Percentiles rank a stretch among this genome's conserved stretches.
These are phyloP conservation scores for Heterotis niloticus DNA, from an alignment of 2,113 vertebrate species.

Conservation along the genomic window DNA sequence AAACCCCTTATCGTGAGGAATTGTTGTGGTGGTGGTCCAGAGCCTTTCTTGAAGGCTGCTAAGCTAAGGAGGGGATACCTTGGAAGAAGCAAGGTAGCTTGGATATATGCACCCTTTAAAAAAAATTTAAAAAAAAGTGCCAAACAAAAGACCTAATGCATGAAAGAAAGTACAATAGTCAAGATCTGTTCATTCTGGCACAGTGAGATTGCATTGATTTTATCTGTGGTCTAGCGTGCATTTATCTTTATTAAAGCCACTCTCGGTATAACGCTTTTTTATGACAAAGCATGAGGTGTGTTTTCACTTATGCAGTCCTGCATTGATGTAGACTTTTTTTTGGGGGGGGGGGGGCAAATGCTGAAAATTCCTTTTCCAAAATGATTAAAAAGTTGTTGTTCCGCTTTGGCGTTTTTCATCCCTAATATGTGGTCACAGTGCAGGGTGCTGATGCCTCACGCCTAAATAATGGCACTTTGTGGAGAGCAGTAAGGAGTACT, in stretches of 20 bases:
- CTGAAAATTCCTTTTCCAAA: constrained; percentile 32
- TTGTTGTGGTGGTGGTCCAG: no score
- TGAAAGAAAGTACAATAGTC: no score
- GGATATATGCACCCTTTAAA: no score
- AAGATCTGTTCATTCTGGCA: no score
- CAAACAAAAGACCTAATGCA: no score
- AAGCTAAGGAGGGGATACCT: no score
- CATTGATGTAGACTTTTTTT: constrained; percentile 35
- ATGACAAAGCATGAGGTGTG: constrained; percentile 31
- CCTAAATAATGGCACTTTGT: constrained; percentile 37
- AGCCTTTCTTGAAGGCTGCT: no score
- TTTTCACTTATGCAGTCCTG: constrained; percentile 28
- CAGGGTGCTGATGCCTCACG: constrained; percentile 38
- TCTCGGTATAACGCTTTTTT: constrained; percentile 33
- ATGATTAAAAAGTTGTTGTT: constrained; percentile 31
- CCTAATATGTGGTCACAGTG: background rate
- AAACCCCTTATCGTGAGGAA: no score
- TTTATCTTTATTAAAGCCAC: constrained; percentile 41
- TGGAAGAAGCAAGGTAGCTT: no score
- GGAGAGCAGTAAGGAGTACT: constrained; percentile 5
- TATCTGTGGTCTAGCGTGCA: constrained; percentile 18
- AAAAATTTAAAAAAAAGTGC: no score
- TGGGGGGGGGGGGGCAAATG: no score
- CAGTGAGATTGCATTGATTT: background rate
- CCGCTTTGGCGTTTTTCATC: constrained; percentile 17